Conservation (phyloP, 2,113 vertebrate species). For the Zosterops pallidus region DNA sequence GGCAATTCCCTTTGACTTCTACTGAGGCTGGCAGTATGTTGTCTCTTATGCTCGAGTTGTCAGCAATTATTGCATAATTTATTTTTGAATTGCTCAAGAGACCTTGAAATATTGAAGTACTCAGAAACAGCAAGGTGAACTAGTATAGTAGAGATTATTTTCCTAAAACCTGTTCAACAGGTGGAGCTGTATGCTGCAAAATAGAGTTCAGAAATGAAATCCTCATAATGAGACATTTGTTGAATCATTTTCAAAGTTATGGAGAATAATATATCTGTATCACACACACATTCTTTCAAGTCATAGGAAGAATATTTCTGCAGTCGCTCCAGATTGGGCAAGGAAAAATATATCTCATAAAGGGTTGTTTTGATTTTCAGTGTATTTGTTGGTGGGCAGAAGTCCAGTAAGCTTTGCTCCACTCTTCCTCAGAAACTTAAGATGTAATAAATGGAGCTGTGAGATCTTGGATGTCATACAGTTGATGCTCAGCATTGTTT, state of each 20-base stretch:
- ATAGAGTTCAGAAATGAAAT: not conserved
- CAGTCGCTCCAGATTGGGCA: not conserved
- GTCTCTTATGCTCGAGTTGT: not conserved
- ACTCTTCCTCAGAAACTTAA: not conserved
- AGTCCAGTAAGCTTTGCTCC: not conserved
- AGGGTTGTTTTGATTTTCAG: not conserved
- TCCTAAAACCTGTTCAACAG: conserved; percentile 35
- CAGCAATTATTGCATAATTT: conserved; percentile 8
- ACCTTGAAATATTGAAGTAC: not conserved
- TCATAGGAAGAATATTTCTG: not conserved
- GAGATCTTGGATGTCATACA: not conserved
- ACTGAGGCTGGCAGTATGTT: not conserved
- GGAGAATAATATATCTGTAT: not conserved
- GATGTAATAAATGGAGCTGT: not conserved
- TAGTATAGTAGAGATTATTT: not conserved
- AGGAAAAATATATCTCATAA: not conserved
- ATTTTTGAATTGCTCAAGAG: not conserved
- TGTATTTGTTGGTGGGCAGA: not conserved
- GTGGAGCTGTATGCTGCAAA: conserved; percentile 29
- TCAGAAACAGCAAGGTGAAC: not conserved
- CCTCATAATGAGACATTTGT: fast-evolving
- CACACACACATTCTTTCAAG: not conserved
- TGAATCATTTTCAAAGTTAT: not conserved
- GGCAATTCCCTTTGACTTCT: not conserved
- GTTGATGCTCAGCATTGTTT: not conserved